These are phyloP conservation scores for Neomonachus schauinslandi DNA, from an alignment of 2,113 vertebrate species.

Conservation along the genomic window DNA sequence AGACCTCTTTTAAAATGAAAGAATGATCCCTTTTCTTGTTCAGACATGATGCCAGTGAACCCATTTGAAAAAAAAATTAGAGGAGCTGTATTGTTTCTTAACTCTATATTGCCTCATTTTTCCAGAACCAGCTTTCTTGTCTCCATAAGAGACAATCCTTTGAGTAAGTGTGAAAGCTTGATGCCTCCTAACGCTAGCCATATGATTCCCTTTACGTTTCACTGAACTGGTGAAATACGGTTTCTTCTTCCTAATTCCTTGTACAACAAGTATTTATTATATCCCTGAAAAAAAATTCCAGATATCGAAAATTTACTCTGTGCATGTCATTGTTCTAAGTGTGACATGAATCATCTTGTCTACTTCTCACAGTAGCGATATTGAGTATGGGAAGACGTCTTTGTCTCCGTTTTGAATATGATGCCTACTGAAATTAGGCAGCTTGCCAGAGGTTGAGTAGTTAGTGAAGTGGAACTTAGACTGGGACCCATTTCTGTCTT, in stretches of 20 bases:
- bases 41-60: not conserved
- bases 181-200: not conserved
- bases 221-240: not conserved
- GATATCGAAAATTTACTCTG: not conserved
- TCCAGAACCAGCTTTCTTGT: not conserved
- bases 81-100: not conserved
- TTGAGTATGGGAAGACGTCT: not conserved
- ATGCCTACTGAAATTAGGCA: not conserved
- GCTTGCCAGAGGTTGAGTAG: not conserved
- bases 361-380: not conserved
- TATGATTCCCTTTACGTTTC: not conserved
- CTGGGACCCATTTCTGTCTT: not conserved
- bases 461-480: not conserved
- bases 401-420: not conserved
- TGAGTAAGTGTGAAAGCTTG: not conserved
- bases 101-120: not conserved
- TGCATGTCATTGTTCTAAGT: not conserved
- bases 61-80: not conserved
- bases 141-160: not conserved
- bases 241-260: not conserved
- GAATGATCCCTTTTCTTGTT: not conserved
- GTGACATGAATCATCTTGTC: not conserved
- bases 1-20: constrained; percentile 42
- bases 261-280: not conserved
- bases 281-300: not conserved